A percentile compares a stretch with the other conserved stretches of the same genome.
These are phyloP conservation scores for Laspeyria flexula DNA, from an alignment of 2,888 invertebrate species.

Conservation along the genomic window DNA sequence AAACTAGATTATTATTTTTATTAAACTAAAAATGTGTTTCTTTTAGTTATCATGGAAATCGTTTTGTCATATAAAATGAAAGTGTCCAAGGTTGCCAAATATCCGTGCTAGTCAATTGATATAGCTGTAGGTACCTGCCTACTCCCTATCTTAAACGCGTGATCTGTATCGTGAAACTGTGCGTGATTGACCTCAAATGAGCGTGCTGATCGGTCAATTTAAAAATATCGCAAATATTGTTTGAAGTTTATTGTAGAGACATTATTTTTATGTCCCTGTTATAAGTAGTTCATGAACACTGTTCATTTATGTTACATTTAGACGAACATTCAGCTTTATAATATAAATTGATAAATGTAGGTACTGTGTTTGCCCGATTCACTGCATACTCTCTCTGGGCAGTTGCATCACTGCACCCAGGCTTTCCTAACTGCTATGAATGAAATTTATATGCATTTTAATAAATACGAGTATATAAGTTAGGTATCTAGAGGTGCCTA, in stretches of 20 bases:
- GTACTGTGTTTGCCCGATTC: too few relatives aligned
- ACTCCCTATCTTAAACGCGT: constrained; percentile 41
- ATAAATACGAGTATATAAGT: too few relatives aligned
- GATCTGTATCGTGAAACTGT: constrained; percentile 42
- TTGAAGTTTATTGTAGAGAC: constrained; percentile 29
- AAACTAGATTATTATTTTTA: too few relatives aligned
- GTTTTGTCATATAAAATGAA: constrained; percentile 42
- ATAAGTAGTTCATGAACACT: constrained; percentile 46
- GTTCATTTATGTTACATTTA: too few relatives aligned
- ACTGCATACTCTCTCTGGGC: too few relatives aligned
- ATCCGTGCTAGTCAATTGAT: constrained; percentile 32
- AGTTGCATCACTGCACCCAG: too few relatives aligned
- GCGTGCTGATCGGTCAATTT: constrained; percentile 41
- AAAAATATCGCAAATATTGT: constrained; percentile 26
- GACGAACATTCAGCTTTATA: too few relatives aligned
- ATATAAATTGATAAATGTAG: too few relatives aligned
- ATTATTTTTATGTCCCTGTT: constrained; percentile 19
- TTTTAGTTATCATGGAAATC: constrained; percentile 11
- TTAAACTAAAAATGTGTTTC: too few relatives aligned
- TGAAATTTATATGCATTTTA: too few relatives aligned
- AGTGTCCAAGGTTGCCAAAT: constrained; percentile 50
- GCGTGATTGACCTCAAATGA: constrained; percentile 54
- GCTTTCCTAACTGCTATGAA: too few relatives aligned
- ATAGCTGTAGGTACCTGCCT: constrained; percentile 20
- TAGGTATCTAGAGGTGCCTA: too few relatives aligned